phyloP scores from a whole-genome alignment of 2,888 invertebrate genomes.

The Creontiades dilutus region DNA sequence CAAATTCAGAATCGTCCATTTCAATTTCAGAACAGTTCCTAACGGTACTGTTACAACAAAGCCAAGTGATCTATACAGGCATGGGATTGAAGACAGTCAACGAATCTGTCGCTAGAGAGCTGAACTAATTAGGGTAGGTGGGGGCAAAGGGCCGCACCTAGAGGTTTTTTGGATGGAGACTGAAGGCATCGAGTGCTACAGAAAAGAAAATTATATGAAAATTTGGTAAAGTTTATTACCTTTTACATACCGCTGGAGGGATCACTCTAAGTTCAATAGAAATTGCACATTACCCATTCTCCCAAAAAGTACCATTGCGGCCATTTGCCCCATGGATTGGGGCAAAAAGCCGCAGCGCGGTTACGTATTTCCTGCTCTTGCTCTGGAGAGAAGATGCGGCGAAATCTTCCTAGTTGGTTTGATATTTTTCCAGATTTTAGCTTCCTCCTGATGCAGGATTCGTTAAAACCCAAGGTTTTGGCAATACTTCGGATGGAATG shows the following conservation, averaged over 20 bases:
- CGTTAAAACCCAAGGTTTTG: slow-evolving; percentile 40
- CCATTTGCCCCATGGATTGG: slow-evolving; percentile 9
- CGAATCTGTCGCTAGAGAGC: no score
- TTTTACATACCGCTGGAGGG: slow-evolving; percentile 12
- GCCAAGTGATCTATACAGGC: no score
- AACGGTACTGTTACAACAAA: no score
- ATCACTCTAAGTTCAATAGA: slow-evolving; percentile 29
- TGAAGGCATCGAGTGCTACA: slow-evolving; percentile 30
- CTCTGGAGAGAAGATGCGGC: slow-evolving; percentile 21
- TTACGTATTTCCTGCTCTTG: slow-evolving; percentile 37
- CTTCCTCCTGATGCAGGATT: slow-evolving; percentile 9
- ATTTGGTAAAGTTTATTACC: slow-evolving; percentile 6
- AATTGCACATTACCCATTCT: neutral
- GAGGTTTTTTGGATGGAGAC: slow-evolving; percentile 3
- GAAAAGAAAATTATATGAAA: slow-evolving; percentile 2
- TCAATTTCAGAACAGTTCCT: no score
- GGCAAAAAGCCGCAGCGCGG: slow-evolving; percentile 32
- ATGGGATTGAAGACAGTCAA: no score
- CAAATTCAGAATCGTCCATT: no score
- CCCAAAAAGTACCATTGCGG: slow-evolving; percentile 30
- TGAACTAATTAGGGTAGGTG: slow-evolving; percentile 7
- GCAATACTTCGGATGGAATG: slow-evolving; percentile 32
- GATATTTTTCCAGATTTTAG: slow-evolving; percentile 33
- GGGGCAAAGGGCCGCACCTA: slow-evolving; percentile 21
- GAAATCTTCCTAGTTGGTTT: slow-evolving; percentile 17